Evolutionary conservation across 2,888 invertebrate genomes (phyloP), one percentile per base, ranked within the genome.

Genomic region (Troides aeacus): DNA sequence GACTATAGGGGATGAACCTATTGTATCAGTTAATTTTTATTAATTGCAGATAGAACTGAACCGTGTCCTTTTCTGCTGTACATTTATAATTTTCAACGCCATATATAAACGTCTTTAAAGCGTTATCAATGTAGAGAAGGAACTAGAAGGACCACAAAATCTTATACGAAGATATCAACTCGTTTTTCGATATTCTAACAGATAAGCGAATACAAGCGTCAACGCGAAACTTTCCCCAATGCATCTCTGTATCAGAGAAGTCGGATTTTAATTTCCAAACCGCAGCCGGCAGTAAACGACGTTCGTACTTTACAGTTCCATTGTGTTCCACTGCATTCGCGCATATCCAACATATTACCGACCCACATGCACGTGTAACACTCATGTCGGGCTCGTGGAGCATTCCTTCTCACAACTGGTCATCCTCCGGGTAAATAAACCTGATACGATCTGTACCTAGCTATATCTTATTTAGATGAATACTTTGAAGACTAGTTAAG

Each of bases 251-350:
- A 89, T 85, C 84, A 83, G 80, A 81, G 82, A 82, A 85, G 85
- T 82, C 81, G 80, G 83, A 91, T 93, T 93, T 93, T 93, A 92
- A 93, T 93, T 93, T 90, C 91, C 87, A 89, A 92, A 92, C 93
- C 93, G 87, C 92, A 91, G 82, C 76, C 79, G 79, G 83, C 85
- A 82, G 88, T 93, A 90, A 90, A 90, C 86, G 87, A 85, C 81
- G 83, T 85, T 84, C 81, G 84, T 84, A 86, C 84, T 91, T 92
- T 91, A 92, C 85, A 85, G 90, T 84, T 84, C 90, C 87, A 92
- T 92, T 92, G 92, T 92, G 83, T 82, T 74, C 75, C 77, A 72
- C 68, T 77, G 78, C 79, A 78, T 39, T 61, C 69, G 72, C 71
- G 74, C 77, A 76, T 75, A 69, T 65, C 82, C 80, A 82, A 81